phyloP scores from a whole-genome alignment of 2,113 vertebrate species.

The Bombycilla garrulus region DNA sequence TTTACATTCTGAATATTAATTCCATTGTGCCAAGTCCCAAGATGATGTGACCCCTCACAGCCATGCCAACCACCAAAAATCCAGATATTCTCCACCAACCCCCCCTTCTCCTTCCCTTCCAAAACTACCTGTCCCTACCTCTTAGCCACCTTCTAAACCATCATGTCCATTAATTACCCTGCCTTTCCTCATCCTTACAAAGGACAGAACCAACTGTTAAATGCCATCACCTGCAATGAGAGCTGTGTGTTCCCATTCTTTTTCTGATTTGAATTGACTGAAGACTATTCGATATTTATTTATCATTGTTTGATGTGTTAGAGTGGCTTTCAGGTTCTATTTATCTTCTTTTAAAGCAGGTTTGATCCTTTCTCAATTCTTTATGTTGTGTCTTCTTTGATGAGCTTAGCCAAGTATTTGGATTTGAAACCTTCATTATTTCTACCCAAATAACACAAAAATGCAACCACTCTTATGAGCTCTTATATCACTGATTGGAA shows the following conservation, averaged over 20 bases:
- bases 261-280: background rate
- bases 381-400: background rate
- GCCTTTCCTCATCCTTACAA: background rate
- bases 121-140: background rate
- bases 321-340: background rate
- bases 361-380: background rate
- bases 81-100: background rate
- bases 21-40: background rate
- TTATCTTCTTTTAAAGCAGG: background rate
- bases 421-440: background rate
- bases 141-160: background rate
- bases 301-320: background rate
- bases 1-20: background rate
- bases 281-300: background rate
- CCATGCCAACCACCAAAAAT: background rate
- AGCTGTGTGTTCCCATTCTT: background rate
- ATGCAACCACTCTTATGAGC: background rate
- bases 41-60: background rate
- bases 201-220: background rate
- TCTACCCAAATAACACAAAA: background rate
- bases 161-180: background rate
- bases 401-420: too few relatives aligned
- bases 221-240: background rate
- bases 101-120: background rate
- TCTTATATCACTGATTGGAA: accelerated